phyloP scores from a whole-genome alignment of 1,140 invertebrate species.

The Tetragonula clypearis region DNA sequence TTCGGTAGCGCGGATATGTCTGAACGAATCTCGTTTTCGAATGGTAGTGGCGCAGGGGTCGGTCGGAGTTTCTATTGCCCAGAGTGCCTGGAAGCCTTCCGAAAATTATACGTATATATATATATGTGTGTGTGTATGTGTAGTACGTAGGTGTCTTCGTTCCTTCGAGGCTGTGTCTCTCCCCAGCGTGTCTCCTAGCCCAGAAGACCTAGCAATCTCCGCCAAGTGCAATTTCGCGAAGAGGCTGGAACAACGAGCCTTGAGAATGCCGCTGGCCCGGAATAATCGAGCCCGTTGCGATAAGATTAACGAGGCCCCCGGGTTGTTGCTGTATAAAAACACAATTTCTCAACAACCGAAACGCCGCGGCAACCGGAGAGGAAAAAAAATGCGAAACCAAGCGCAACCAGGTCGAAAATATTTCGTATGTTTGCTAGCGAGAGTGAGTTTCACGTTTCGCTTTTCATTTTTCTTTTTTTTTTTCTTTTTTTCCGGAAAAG shows the following conservation, averaged over 20 bases:
- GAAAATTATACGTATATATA: background rate
- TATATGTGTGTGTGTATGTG: too few relatives aligned
- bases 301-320: slow-evolving; percentile 13
- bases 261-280: background rate
- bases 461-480: too few relatives aligned
- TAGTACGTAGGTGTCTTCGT: background rate
- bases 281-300: background rate
- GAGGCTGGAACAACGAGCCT: slow-evolving; percentile 11
- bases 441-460: too few relatives aligned
- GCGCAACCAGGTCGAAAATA: slow-evolving; percentile 18
- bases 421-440: background rate
- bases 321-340: slow-evolving; percentile 33
- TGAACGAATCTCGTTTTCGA: background rate
- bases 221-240: background rate
- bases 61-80: background rate
- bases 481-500: too few relatives aligned
- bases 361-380: too few relatives aligned
- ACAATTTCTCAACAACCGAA: background rate
- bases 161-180: background rate
- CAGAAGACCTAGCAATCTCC: background rate
- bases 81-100: background rate
- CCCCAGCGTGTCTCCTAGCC: background rate
- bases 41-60: background rate
- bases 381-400: slow-evolving; percentile 3
- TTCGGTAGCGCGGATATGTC: background rate